Base-by-base conservation (phyloP, 2,113 vertebrate genomes). In the Myotis yumanensis region DNA sequence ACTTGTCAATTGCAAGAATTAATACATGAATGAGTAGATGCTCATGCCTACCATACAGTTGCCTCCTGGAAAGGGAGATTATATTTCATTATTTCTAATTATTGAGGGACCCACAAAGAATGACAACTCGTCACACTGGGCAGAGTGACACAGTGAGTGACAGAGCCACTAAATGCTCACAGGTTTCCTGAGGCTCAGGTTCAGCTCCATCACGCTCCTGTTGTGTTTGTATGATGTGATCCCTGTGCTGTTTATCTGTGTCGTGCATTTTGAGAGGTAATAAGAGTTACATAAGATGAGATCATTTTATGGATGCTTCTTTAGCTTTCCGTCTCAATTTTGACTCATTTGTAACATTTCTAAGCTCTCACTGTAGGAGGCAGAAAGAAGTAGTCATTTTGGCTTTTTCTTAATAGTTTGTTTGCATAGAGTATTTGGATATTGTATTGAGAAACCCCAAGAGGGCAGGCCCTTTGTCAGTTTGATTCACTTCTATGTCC, bases 271-370 rank as follows among this genome's bases (percentile, higher is more conserved):
- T 90, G 90, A 90, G 73, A 81, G 46, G 37, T 62, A 52, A 18
- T 81, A n/a, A 80, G 57, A 86, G 18, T 68, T 92, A 51, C 4
- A 8, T 80, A 69, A 80, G 79, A 73, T 43, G 59, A 72, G 40
- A 62, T 40, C 22, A n/a, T 94, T 48, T 68, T 90, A 52, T 82
- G 59, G 15, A 40, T 87, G 35, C 75, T 77, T 77, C 69, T 69
- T 71, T 40, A 77, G n/a, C 2, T 30, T 66, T 59, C 64, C 46
- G 11, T 1, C 16, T 30, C 22, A 77, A 25, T 91, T 95, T 88
- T 88, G 84, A 81, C n/a, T 85, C 48, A 37, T 79, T 85, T 75
- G 15, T 59, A 23, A 37, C 30, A 88, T 89, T 89, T 93, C 79
- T 88, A 59, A 95, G 35, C 48, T 93, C 40, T 85, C 37, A 37